Conservation (phyloP, 2,797 vertebrate genomes). For the Chaenodraco wilsoni region DNA sequence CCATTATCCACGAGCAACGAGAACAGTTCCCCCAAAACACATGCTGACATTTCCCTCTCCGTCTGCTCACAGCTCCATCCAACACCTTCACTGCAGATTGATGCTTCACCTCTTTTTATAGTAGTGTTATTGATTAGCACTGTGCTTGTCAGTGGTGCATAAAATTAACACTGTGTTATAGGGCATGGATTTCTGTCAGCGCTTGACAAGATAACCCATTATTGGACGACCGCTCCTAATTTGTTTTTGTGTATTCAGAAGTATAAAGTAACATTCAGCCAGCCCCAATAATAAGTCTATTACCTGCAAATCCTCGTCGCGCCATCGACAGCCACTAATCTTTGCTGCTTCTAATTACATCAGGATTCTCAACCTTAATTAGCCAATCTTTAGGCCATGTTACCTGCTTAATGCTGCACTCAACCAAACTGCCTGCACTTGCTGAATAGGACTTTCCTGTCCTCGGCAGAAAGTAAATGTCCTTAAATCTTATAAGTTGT, state of each 20-base stretch:
- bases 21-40: conserved; percentile 42
- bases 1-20: conserved; percentile 34
- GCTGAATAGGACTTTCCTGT: conserved; percentile 69
- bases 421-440: conserved; percentile 67
- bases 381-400: conserved; percentile 86
- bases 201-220: conserved; percentile 84
- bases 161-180: conserved; percentile 88
- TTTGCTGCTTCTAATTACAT: conserved; percentile 86
- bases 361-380: conserved; percentile 86
- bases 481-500: conserved; percentile 24
- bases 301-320: conserved; percentile 79
- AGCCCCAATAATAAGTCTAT: conserved; percentile 86
- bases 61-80: conserved; percentile 51
- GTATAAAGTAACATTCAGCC: conserved; percentile 84
- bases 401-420: conserved; percentile 82
- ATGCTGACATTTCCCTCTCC: conserved; percentile 49
- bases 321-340: conserved; percentile 81
- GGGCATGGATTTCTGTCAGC: conserved; percentile 85
- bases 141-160: conserved; percentile 85
- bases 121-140: conserved; percentile 80
- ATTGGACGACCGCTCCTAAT: conserved; percentile 81
- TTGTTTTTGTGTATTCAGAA: conserved; percentile 89
- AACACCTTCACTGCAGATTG: conserved; percentile 75
- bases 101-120: conserved; percentile 83
- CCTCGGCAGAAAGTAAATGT: conserved; percentile 38